Evolutionary conservation across 2,113 vertebrate species (phyloP), one percentile per base, ranked within the genome.

Genomic region (Cyrtonyx montezumae): DNA sequence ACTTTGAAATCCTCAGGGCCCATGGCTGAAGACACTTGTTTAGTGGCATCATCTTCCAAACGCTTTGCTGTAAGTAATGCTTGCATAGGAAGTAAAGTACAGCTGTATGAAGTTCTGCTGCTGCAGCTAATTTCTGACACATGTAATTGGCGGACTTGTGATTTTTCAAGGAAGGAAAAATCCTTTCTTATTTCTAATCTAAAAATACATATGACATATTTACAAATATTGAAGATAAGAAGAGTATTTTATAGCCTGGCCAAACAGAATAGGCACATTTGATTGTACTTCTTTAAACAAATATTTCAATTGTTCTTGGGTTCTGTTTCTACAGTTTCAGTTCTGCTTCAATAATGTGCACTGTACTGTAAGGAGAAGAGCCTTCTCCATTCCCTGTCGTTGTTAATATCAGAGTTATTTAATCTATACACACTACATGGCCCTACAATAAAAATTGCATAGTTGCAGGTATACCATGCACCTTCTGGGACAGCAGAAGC

Each of bases 291-390:
- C 25, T 67, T 84, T 77, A 82, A 66, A 75, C 77, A 95, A 95
- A 84, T 56, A 46, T 61, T 79, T 94, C 56, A 91, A 71, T 28
- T 87, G 4, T 53, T 93, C 91, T 96, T 95, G 76, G 59, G 71
- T 91, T 25, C 40, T 0, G 2, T 76, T 92, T 82, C 69, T 34
- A 5, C 66, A 78, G 2, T 88, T 91, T 91, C 92, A 71, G 49
- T 93, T 87, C 62, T 79, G 62, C 79, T 95, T 96, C 86, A 86
- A 43, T 79, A 91, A 74, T 13, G 63, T 83, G 37, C 37, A 55
- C 63, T 89, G 53, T 43, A 42, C 16, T 40, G 7, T n/a, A 55
- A 84, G 53, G 65, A 53, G 51, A 53, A 80, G 63, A 90, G 63
- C 40, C 23, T 84, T 53, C 23, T 94, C 63, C 49, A 92, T 89